Base-by-base conservation (phyloP, 2,888 invertebrate species). In the Dolomedes plantarius region DNA sequence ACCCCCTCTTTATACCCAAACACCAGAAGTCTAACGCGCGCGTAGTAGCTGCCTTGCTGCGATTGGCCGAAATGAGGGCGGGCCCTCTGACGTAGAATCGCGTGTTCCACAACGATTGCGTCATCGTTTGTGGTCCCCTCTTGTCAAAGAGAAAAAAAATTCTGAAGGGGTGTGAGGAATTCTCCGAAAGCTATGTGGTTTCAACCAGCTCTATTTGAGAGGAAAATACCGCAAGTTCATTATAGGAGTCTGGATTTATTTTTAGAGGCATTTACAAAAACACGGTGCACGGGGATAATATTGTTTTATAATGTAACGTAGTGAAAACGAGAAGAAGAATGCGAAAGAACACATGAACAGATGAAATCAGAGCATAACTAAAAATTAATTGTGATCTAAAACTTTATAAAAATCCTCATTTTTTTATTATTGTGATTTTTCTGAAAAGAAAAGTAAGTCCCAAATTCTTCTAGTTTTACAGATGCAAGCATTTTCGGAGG, bases 61-160 rank as follows among this genome's bases (percentile, higher is more conserved):
- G 67, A 77, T 77, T 85, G 77, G 83, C 50, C 29, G 39, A 50
- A 67, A 9, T 11, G 31, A 31, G 77, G 29, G 73, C 56, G 73
- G 77, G 72, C 69, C 56, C 68, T 36, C 28, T 85, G 83, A 85
- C 83, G 83, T 77, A 41, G 39, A 41, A 85, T 85, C 83, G 83
- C 83, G 83, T 85, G 83, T 85, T 85, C 46, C 39, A 39, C 62
- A 50, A 77, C 31, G 50, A 46, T 73, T 77, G 76, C 83, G 83
- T 85, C 83, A 85, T 68, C 76, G 16, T 19, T 23, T 3, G 5
- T 56, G 23, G 56, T 23, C 11, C 19, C 23, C 56, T 16, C 56
- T 23, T 23, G 23, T 56, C 19, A 56, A 56, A n/a, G n/a, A n/a
- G n/a, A n/a, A n/a, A 56, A 56, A 56, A 46, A 56, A 56, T 56